phyloP scores from a whole-genome alignment of 2,113 vertebrate genomes.

The Camarhynchus parvulus region DNA sequence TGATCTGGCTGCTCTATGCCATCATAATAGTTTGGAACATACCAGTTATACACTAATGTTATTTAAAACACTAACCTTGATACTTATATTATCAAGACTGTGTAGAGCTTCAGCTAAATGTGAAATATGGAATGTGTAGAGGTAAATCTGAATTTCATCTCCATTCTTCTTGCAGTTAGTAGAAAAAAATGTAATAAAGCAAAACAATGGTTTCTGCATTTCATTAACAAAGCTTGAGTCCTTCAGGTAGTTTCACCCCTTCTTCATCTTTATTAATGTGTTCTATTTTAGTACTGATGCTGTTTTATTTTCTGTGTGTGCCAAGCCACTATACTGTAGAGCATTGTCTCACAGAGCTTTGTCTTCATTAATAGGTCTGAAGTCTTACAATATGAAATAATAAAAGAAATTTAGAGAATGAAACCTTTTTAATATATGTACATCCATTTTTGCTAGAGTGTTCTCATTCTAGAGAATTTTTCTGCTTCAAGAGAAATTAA shows the following conservation, averaged over 20 bases:
- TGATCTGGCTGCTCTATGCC: neutral
- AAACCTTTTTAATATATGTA: neutral
- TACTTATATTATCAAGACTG: neutral
- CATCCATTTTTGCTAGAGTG: neutral
- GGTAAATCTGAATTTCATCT: neutral
- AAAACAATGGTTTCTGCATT: neutral
- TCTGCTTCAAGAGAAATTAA: conserved; percentile 53
- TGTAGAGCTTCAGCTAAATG: neutral
- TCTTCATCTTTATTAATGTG: neutral
- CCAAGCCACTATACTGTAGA: neutral
- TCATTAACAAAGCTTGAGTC: neutral
- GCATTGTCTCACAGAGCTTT: neutral
- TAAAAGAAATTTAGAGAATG: neutral
- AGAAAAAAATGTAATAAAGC: neutral
- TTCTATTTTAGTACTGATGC: neutral
- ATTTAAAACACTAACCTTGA: neutral
- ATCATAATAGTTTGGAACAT: neutral
- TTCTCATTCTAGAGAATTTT: conserved; percentile 41
- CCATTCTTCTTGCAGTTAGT: neutral
- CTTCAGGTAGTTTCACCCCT: neutral
- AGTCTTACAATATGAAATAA: neutral
- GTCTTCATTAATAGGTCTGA: neutral
- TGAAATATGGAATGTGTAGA: neutral
- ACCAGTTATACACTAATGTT: neutral
- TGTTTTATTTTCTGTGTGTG: neutral